Conservation (phyloP, 2,113 vertebrate species). For the Patagioenas fasciata region DNA sequence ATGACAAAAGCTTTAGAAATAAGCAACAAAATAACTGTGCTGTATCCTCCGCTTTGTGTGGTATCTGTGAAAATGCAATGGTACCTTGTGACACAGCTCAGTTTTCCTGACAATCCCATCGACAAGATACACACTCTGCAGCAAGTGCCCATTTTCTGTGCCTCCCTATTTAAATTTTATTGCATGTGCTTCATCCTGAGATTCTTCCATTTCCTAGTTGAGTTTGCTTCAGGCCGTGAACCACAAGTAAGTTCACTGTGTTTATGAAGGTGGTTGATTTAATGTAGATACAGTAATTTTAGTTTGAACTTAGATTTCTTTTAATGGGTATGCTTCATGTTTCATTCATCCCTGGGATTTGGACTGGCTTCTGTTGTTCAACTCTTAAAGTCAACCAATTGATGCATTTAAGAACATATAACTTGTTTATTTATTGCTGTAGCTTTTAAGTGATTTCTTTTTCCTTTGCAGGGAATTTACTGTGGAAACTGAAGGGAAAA, state of each 20-base stretch:
- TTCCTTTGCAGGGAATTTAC: slow-evolving; percentile 87
- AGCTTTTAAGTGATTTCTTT: not conserved
- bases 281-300: not conserved
- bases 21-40: not conserved
- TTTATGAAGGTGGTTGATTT: not conserved
- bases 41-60: not conserved
- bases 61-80: not conserved
- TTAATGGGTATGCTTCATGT: not conserved
- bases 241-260: not conserved
- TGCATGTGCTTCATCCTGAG: not conserved
- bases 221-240: slow-evolving; percentile 13
- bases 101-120: not conserved
- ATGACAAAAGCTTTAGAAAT: not conserved
- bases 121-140: not conserved
- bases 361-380: not conserved
- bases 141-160: not conserved
- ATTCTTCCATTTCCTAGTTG: not conserved
- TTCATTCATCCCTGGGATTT: not conserved
- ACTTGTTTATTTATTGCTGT: not conserved
- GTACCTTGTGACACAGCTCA: not conserved
- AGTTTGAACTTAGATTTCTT: not conserved
- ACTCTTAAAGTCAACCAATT: not conserved
- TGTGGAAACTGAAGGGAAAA: slow-evolving; percentile 91
- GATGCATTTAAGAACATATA: not conserved
- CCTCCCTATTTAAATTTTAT: not conserved